These are phyloP conservation scores for Rhagophthalmus giganteus DNA, from an alignment of 2,888 invertebrate species.

Conservation along the genomic window DNA sequence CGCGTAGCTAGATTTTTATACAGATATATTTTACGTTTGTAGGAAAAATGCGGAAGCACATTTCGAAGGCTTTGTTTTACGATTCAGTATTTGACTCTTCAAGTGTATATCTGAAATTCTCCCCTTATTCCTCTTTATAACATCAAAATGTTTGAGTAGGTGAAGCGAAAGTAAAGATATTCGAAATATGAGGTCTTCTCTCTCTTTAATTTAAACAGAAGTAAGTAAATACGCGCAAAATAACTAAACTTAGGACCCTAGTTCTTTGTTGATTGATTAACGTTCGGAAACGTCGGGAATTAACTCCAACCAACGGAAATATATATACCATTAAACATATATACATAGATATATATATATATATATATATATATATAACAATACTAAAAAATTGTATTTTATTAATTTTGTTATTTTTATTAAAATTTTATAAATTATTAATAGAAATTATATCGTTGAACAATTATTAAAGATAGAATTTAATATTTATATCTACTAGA, in stretches of 20 bases:
- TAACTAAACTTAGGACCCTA: not conserved
- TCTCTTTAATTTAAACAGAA: conserved; percentile 9
- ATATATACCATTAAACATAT: too few relatives aligned
- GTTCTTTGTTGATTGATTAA: conserved; percentile 2
- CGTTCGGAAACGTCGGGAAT: too few relatives aligned
- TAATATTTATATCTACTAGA: too few relatives aligned
- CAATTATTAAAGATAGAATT: too few relatives aligned
- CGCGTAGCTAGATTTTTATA: not conserved
- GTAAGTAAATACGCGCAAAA: not conserved
- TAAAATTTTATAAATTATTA: too few relatives aligned
- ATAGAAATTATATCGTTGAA: too few relatives aligned
- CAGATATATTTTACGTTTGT: too few relatives aligned
- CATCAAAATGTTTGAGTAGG: conserved; percentile 11
- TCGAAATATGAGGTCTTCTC: conserved; percentile 3
- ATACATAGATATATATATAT: too few relatives aligned
- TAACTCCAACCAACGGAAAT: too few relatives aligned
- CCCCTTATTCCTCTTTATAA: conserved; percentile 14
- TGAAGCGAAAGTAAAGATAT: conserved; percentile 11
- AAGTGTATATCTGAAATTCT: conserved; percentile 5
- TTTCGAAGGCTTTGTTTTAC: not conserved
- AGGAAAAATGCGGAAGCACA: not conserved
- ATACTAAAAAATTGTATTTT: too few relatives aligned
- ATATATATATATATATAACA: too few relatives aligned
- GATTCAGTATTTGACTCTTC: conserved; percentile 13
- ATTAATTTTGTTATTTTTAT: too few relatives aligned